Conservation (phyloP, 2,797 vertebrate species). For the Simalia tracyae region DNA sequence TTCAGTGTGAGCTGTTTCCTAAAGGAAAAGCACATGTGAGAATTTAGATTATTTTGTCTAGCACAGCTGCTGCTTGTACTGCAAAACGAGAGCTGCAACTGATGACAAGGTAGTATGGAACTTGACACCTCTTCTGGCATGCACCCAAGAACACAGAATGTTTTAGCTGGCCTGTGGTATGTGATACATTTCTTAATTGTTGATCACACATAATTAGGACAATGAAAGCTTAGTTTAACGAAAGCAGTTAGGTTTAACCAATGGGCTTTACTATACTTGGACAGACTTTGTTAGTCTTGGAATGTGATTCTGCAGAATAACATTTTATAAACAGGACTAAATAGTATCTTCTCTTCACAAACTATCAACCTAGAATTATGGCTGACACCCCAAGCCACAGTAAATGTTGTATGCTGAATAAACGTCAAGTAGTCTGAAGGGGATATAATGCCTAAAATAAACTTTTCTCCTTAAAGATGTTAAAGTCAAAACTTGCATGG, state of each 20-base stretch:
- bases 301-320: constrained; percentile 57
- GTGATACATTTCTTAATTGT: constrained; percentile 74
- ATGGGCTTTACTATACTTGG: constrained; percentile 63
- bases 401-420: constrained; percentile 68
- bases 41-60: constrained; percentile 74
- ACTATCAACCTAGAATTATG: constrained; percentile 49
- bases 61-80: constrained; percentile 69
- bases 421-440: constrained; percentile 71
- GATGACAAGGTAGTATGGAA: constrained; percentile 75
- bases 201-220: constrained; percentile 72
- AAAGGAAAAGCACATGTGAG: constrained; percentile 68
- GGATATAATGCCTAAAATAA: constrained; percentile 62
- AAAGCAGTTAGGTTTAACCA: constrained; percentile 63
- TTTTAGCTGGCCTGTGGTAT: constrained; percentile 68
- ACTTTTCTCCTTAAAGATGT: constrained; percentile 65
- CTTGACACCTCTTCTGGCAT: constrained; percentile 70
- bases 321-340: constrained; percentile 64
- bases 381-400: constrained; percentile 67
- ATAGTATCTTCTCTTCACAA: constrained; percentile 64
- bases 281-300: constrained; percentile 65
- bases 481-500: constrained; percentile 66
- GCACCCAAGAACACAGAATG: constrained; percentile 68
- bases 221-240: constrained; percentile 69
- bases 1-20: constrained; percentile 66
- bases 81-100: constrained; percentile 73